Conservation (phyloP, 1,140 invertebrate species). For the Drosophila sechellia region DNA sequence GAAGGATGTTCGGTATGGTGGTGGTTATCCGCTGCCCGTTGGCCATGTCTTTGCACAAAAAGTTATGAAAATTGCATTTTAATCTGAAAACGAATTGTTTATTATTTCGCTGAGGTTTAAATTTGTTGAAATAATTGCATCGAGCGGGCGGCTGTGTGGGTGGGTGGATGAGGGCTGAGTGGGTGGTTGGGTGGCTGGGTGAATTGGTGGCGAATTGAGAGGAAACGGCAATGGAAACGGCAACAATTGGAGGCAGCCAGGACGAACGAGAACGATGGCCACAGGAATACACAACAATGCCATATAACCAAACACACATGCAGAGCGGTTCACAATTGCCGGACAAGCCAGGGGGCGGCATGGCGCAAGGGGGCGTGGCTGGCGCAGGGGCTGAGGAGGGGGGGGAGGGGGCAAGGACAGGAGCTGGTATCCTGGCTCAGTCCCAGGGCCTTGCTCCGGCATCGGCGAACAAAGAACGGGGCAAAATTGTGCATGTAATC, state of each 20-base stretch:
- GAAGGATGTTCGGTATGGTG: slow-evolving; percentile 8
- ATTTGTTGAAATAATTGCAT: slow-evolving; percentile 83
- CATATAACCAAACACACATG: slow-evolving; percentile 44
- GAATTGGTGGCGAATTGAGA: slow-evolving; percentile 36
- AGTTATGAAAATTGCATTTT: slow-evolving; percentile 84
- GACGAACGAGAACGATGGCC: slow-evolving; percentile 50
- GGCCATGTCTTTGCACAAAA: slow-evolving; percentile 68
- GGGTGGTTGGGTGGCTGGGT: neutral
- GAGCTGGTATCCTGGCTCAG: slow-evolving; percentile 40
- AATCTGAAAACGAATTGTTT: slow-evolving; percentile 83
- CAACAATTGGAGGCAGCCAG: slow-evolving; percentile 68
- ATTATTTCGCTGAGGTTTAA: slow-evolving; percentile 83
- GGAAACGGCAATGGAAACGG: slow-evolving; percentile 69
- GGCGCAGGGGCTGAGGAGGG: neutral
- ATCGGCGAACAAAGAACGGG: slow-evolving; percentile 71
- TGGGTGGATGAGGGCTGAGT: neutral
- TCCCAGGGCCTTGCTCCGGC: slow-evolving; percentile 43
- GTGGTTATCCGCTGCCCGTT: slow-evolving; percentile 14
- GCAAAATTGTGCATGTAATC: slow-evolving; percentile 82
- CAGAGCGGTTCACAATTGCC: slow-evolving; percentile 53
- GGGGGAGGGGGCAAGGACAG: neutral
- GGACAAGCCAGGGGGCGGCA: neutral
- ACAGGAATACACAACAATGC: slow-evolving; percentile 56
- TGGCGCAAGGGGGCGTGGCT: neutral
- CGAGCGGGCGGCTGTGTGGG: slow-evolving; percentile 29